Conservation (phyloP, 2,113 vertebrate genomes). For the Cricetomys ansorgei region DNA sequence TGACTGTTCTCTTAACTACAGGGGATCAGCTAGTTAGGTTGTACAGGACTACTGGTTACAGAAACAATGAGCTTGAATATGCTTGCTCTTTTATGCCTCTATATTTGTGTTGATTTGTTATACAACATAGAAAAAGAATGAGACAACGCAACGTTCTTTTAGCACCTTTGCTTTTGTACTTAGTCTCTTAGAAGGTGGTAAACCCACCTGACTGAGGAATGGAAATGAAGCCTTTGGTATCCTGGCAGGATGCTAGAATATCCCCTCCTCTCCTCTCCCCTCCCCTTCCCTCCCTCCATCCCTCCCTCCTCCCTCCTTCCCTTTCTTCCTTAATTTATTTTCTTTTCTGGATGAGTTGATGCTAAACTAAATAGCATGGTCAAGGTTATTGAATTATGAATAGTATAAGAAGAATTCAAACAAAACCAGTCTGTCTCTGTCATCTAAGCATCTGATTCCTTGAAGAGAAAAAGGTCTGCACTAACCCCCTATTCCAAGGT, state of each 20-base stretch:
- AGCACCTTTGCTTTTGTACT: background rate
- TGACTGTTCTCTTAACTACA: background rate
- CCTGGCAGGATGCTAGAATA: background rate
- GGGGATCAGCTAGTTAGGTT: background rate
- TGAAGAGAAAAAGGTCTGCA: background rate
- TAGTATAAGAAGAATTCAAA: background rate
- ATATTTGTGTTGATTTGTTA: background rate
- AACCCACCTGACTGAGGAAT: background rate
- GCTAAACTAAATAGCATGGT: constrained; percentile 11
- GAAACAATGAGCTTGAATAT: background rate
- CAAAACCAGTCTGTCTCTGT: background rate
- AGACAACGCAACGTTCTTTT: background rate
- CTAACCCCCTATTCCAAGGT: background rate
- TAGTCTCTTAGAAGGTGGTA: background rate
- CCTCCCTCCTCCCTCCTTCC: background rate
- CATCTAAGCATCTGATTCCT: background rate
- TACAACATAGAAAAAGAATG: background rate
- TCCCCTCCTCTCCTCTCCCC: background rate
- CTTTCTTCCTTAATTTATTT: background rate
- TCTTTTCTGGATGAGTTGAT: constrained; percentile 10
- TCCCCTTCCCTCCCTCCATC: background rate
- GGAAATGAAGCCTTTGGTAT: background rate
- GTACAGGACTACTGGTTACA: background rate
- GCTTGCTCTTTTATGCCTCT: background rate
- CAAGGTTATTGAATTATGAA: background rate